Base-by-base conservation (phyloP, 2,888 invertebrate species). In the Kuschelorhynchus macadamiae region DNA sequence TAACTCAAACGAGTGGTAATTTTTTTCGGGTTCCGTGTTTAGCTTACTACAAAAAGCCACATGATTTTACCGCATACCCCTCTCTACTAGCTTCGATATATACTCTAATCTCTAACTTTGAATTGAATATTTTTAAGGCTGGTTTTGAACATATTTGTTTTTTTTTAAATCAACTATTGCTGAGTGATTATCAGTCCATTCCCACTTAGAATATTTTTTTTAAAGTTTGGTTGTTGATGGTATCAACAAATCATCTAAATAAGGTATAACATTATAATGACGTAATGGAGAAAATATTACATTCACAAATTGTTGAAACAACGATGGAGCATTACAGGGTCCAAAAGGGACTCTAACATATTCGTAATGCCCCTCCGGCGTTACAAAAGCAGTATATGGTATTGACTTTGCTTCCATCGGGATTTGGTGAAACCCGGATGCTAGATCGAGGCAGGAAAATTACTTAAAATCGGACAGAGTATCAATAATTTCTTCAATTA, bases 381-480 rank as follows among this genome's bases (percentile, higher is more conserved):
- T n/a, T n/a, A n/a, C n/a, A n/a, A n/a, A n/a, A n/a, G n/a, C n/a
- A n/a, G n/a, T n/a, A n/a, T n/a, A n/a, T n/a, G n/a, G n/a, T n/a
- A n/a, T n/a, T n/a, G n/a, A n/a, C n/a, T n/a, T n/a, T n/a, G n/a
- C n/a, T n/a, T n/a, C n/a, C n/a, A n/a, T n/a, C n/a, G n/a, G n/a
- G n/a, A n/a, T n/a, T n/a, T n/a, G n/a, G n/a, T n/a, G n/a, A n/a
- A n/a, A n/a, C n/a, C n/a, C n/a, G n/a, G n/a, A n/a, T n/a, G n/a
- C n/a, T n/a, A n/a, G n/a, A n/a, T 78, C 77, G 0, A 77, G 49
- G 7, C 64, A 47, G 1, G 75, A 68, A 32, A 73, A 77, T 30
- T 67, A 67, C 25, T 53, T 70, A 7, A 61, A 65, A 17, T 69
- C 72, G 1, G 55, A 41, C n/a, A 77, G 47, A n/a, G n/a, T n/a